Evolutionary conservation across 2,113 vertebrate species (phyloP).

Genomic region (Ovis aries): DNA sequence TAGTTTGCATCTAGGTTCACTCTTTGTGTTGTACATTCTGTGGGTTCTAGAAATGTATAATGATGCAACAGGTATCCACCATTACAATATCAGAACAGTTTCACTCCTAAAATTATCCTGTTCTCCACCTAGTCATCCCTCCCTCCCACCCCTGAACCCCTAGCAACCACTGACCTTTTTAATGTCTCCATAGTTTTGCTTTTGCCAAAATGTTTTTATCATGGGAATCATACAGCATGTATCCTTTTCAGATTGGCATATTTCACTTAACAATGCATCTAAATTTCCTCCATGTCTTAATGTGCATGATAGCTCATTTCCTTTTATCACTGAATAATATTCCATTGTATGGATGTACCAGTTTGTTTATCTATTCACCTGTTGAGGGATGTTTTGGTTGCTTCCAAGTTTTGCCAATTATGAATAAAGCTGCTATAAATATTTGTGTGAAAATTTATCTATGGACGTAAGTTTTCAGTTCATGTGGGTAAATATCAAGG

Average conservation of each 20-base stretch:
- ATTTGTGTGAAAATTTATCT: slow-evolving; percentile 2
- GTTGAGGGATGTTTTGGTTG: not conserved
- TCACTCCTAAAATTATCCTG: not conserved
- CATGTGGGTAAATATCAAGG: not conserved
- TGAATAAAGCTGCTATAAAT: slow-evolving; percentile 37
- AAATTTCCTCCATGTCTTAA: not conserved
- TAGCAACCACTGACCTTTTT: not conserved
- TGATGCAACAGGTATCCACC: not conserved
- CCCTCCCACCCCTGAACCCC: not conserved
- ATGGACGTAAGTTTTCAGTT: not conserved
- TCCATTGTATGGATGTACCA: not conserved
- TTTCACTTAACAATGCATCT: not conserved
- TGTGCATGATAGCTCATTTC: not conserved
- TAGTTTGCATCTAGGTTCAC: not conserved
- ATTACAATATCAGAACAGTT: not conserved
- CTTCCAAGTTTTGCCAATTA: slow-evolving; percentile 2
- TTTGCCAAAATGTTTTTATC: not conserved
- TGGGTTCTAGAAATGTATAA: not conserved
- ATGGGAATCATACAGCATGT: not conserved
- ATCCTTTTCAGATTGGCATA: not conserved
- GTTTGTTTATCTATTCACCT: not conserved
- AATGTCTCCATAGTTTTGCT: not conserved
- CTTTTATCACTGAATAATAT: not conserved
- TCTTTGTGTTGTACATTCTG: not conserved
- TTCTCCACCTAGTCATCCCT: not conserved